Evolutionary conservation across 2,113 vertebrate species (phyloP).

Genomic region (Verasper variegatus): DNA sequence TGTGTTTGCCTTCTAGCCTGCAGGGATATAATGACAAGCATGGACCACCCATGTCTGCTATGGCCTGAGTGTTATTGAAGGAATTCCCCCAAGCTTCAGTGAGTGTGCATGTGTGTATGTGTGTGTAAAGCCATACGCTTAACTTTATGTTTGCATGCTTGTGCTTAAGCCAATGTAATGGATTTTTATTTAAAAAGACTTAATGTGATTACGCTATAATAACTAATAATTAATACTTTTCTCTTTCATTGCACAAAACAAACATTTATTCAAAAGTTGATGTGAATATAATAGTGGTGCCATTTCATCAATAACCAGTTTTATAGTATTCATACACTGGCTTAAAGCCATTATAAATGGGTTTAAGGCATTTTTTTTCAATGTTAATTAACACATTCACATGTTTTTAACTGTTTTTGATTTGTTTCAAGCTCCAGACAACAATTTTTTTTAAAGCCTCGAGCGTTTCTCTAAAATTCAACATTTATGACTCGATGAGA

Average conservation of each 20-base stretch:
- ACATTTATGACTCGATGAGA: not conserved
- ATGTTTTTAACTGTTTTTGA: not conserved
- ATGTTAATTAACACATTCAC: too few relatives aligned
- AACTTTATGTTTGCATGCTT: conserved; percentile 52
- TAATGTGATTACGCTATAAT: conserved; percentile 39
- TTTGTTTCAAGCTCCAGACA: not conserved
- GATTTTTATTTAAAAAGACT: conserved; percentile 56
- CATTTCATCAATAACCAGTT: not conserved
- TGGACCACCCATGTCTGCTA: conserved; percentile 81
- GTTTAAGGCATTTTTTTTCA: too few relatives aligned
- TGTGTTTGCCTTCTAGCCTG: conserved; percentile 73
- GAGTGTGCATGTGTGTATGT: conserved; percentile 12
- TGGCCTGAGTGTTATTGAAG: conserved; percentile 63
- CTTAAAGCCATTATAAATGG: too few relatives aligned
- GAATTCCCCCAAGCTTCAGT: conserved; percentile 62
- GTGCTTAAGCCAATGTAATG: conserved; percentile 53
- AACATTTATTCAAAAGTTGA: conserved; percentile 4
- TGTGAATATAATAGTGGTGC: not conserved
- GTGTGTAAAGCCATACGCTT: conserved; percentile 29
- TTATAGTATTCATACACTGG: too few relatives aligned
- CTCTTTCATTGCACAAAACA: conserved; percentile 26
- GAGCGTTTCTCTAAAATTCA: not conserved
- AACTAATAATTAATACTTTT: conserved; percentile 26
- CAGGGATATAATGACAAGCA: conserved; percentile 76
- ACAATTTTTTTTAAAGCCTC: not conserved